A percentile compares a stretch with the other conserved stretches of the same genome.
Evolutionary conservation across 2,113 vertebrate species (phyloP).

Genomic region (Morphnarchus princeps): DNA sequence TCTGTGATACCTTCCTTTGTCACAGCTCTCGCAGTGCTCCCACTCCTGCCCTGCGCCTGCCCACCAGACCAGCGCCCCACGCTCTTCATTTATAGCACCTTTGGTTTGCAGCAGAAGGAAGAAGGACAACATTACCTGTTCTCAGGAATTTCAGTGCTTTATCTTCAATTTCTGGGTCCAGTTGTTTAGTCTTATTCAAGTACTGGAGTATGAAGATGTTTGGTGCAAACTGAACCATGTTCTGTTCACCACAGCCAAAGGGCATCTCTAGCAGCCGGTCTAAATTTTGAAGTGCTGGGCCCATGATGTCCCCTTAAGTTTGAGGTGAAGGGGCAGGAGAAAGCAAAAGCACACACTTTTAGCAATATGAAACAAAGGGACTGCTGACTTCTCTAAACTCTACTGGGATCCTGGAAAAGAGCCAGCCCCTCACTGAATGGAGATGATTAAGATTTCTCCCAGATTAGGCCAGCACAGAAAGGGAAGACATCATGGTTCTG

Average conservation of each 20-base stretch:
- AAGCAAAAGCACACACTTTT: background rate
- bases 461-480: background rate
- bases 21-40: background rate
- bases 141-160: constrained; percentile 69
- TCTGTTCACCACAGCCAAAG: constrained; percentile 84
- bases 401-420: background rate
- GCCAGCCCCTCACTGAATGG: background rate
- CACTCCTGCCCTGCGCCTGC: background rate
- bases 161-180: constrained; percentile 60
- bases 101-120: background rate
- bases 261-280: constrained; percentile 76
- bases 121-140: constrained; percentile 62
- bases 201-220: constrained; percentile 85
- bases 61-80: background rate
- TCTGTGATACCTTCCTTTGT: background rate
- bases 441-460: background rate
- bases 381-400: background rate
- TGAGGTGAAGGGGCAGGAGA: background rate
- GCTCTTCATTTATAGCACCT: background rate
- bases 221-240: constrained; percentile 84
- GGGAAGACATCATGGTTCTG: background rate
- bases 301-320: constrained; percentile 83
- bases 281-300: constrained; percentile 78
- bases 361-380: background rate
- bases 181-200: constrained; percentile 75